Base-by-base conservation (phyloP, 2,797 vertebrate genomes). In the Crenuchus spilurus region DNA sequence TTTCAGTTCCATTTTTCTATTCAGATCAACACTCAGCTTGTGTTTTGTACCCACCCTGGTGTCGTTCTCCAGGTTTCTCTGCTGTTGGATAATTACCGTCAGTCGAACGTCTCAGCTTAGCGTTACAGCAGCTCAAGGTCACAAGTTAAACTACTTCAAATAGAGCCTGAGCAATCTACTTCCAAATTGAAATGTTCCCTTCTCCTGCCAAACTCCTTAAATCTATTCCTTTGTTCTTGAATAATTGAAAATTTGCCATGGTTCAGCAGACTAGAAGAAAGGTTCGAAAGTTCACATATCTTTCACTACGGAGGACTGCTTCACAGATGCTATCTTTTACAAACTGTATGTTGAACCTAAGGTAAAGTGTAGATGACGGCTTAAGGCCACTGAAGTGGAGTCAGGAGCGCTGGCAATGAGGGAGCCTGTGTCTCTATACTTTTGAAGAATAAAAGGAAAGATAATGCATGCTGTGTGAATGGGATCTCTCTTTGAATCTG, bases 241-340 rank as follows among this genome's bases (percentile, higher is more conserved):
- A 84, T 85, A 82, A 86, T 80, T 87, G 57, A 81, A 79, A 75
- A 73, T 55, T 55, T 79, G 52, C 69, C 37, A 83, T 72, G 42
- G 80, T 69, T 67, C 70, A 74, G 62, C 42, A 68, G 39, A n/a
- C 41, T 58, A 44, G 20, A 61, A 37, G 42, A 49, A 74, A 30
- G 26, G 51, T 28, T 52, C 4, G 4, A 5, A 31, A 74, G 54
- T 74, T 66, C 72, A 57, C 64, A 46, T 30, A 33, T 46, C 51
- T 65, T 66, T 46, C 2, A 6, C 54, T 57, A 28, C 54, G 9
- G 51, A 66, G 31, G 62, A 58, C 26, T 13, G 26, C 37, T 54
- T 64, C 49, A 58, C 62, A 58, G 51, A 58, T 58, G 52, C 31
- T 62, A 49, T 66, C 41, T 57, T 65, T 42, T 28, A 39, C 61